These are phyloP conservation scores for Platalea minor DNA, from an alignment of 2,797 vertebrate species.

Conservation along the genomic window DNA sequence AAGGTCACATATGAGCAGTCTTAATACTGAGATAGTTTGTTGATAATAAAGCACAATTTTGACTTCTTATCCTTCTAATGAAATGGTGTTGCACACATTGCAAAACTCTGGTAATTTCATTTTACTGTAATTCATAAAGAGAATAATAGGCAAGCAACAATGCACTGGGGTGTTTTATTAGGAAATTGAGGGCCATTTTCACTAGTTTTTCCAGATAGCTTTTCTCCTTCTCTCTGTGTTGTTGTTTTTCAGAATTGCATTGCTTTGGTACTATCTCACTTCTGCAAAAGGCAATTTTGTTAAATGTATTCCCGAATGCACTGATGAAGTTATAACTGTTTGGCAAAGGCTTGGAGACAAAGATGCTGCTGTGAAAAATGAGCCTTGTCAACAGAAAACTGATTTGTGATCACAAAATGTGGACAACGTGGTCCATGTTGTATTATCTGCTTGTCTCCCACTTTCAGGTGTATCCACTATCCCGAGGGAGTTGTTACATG, in stretches of 20 bases:
- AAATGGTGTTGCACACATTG: conserved; percentile 5
- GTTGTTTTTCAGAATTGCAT: conserved; percentile 40
- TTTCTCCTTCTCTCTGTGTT: conserved; percentile 29
- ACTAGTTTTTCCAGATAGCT: background rate
- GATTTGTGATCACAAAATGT: conserved; percentile 68
- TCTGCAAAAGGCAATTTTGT: conserved; percentile 70
- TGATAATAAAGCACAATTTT: background rate
- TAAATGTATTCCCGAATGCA: conserved; percentile 66
- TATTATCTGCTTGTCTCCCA: conserved; percentile 9
- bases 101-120: conserved; percentile 49
- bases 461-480: conserved; percentile 14
- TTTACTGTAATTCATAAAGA: conserved; percentile 36
- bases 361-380: conserved; percentile 73
- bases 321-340: conserved; percentile 76
- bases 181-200: conserved; percentile 55
- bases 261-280: conserved; percentile 46
- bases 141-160: conserved; percentile 29
- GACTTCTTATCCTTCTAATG: conserved; percentile 7
- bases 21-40: background rate
- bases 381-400: conserved; percentile 70
- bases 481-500: conserved; percentile 15
- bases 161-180: conserved; percentile 48
- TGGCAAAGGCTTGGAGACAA: conserved; percentile 62
- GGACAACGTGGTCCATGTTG: background rate
- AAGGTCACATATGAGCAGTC: background rate